Conservation (phyloP, 2,888 invertebrate genomes). For the Heliconius hortense region DNA sequence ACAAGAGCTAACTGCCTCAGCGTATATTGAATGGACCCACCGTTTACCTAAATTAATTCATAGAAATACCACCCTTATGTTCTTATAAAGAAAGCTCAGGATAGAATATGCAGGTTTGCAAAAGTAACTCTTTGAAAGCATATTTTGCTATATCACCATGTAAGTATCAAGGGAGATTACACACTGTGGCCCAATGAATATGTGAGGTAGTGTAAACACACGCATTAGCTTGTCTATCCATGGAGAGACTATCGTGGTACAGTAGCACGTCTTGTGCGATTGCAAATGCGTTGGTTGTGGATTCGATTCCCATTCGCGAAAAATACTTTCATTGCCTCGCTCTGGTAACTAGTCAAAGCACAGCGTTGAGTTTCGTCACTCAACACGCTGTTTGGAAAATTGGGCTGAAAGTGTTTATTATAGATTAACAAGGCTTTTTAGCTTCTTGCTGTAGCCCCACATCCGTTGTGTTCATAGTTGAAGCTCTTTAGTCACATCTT, state of each 20-base stretch:
- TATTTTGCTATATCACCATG: constrained; percentile 30
- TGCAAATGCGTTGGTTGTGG: no score
- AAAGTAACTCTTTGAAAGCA: constrained; percentile 19
- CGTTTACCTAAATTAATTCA: constrained; percentile 23
- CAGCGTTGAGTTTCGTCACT: neutral
- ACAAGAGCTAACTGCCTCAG: constrained; percentile 39
- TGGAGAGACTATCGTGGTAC: neutral
- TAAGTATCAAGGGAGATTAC: constrained; percentile 25
- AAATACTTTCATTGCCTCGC: no score
- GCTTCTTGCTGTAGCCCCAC: no score
- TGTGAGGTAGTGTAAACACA: no score
- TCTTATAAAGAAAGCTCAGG: constrained; percentile 1
- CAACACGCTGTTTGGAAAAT: no score
- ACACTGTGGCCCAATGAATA: neutral
- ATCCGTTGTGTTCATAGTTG: no score
- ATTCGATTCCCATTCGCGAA: no score
- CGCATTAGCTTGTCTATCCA: neutral
- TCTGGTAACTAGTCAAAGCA: no score
- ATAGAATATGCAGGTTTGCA: neutral
- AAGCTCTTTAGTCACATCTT: no score
- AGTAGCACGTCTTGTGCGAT: no score
- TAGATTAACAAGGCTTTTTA: no score
- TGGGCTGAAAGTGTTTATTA: no score
- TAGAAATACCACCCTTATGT: constrained; percentile 13
- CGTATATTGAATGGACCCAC: constrained; percentile 35